Base-by-base conservation (phyloP, 2,797 vertebrate species). In the Capromys pilorides region DNA sequence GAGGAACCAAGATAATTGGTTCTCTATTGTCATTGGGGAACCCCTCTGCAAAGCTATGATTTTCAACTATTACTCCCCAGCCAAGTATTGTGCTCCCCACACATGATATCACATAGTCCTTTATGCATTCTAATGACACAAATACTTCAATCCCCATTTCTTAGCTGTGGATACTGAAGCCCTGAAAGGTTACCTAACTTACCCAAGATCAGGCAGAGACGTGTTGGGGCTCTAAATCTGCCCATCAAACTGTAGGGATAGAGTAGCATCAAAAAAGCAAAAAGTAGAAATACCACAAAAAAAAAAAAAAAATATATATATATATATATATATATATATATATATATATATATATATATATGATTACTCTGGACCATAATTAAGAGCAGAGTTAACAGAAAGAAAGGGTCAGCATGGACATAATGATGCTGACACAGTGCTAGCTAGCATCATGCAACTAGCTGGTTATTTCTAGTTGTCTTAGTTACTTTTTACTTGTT, bases 1-100 rank as follows among this genome's bases (percentile, higher is more conserved):
- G 69, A 84, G 77, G 78, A 93, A 62, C 78, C 69, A 91, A 77
- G 92, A 84, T 64, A 95, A 91, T 36, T 88, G 83, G 54, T 64
- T 93, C 61, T 61, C 16, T 59, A 59, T 69, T 69, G 86, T 86
- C 88, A 93, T 6, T 86, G 75, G 62, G 36, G 4, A 84, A 66
- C 57, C 84, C 78, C 57, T 79, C 61, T 45, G 22, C 16, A 31
- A 90, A 26, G 69, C 57, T 6, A 33, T 45, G 61, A 89, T 71
- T 54, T 82, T 28, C 54, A 86, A 64, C 77, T 39, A 22, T 86
- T 67, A 66, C n/a, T 26, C 59, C 59, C 18, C 21, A 61, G 62
- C 51, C 91, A 84, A 84, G 64, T 54, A 21, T 73, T 73, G 0
- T 10, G 33, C 31, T 69, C 64, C 12, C 39, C 7, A 18, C 22